Conservation (phyloP, 2,797 vertebrate genomes). For the Astyanax mexicanus region DNA sequence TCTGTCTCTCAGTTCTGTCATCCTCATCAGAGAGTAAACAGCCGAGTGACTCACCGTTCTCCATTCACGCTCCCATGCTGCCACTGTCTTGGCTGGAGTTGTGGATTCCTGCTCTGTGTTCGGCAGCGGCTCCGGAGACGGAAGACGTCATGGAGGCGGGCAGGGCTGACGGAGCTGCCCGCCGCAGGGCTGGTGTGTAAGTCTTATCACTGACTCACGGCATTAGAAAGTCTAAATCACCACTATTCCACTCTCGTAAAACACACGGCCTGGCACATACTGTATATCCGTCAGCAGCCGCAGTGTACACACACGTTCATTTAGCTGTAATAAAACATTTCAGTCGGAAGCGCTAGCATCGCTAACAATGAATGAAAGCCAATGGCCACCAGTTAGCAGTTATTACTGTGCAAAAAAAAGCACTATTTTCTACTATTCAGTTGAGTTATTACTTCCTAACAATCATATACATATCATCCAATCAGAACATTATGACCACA, state of each 20-base stretch:
- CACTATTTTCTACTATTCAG: too few relatives aligned
- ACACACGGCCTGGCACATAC: neutral
- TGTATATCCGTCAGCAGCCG: constrained; percentile 10
- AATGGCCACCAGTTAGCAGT: too few relatives aligned
- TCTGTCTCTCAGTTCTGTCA: neutral
- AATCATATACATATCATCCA: too few relatives aligned
- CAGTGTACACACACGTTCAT: constrained; percentile 1
- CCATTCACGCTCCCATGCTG: constrained; percentile 58
- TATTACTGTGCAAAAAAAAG: too few relatives aligned
- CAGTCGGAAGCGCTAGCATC: neutral
- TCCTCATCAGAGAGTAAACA: neutral
- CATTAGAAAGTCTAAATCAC: constrained; percentile 43
- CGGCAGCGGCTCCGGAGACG: constrained; percentile 60
- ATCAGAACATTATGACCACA: too few relatives aligned
- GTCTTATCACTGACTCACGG: constrained; percentile 67
- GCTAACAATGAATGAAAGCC: neutral
- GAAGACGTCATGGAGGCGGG: constrained; percentile 64
- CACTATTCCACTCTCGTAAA: constrained; percentile 18
- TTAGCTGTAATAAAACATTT: neutral
- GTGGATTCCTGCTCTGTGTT: constrained; percentile 67
- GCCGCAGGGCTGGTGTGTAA: constrained; percentile 60
- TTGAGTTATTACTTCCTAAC: too few relatives aligned
- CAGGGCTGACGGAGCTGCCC: constrained; percentile 57
- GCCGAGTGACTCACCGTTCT: constrained; percentile 69
- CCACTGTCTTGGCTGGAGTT: constrained; percentile 62